Evolutionary conservation across 1,140 invertebrate species (phyloP).

Genomic region (Cyphomyrmex costatus): DNA sequence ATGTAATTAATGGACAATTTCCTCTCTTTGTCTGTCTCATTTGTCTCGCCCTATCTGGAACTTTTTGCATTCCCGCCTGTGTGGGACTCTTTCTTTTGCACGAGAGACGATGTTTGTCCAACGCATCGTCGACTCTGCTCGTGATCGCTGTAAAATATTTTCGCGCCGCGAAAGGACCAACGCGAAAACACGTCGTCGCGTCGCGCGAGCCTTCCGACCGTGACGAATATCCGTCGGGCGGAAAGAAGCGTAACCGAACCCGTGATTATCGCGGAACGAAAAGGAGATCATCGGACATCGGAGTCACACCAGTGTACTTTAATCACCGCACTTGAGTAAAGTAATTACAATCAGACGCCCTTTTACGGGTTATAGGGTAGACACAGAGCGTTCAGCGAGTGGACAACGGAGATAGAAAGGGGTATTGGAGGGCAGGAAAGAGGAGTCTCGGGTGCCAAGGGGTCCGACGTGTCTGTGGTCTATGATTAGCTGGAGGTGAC

Average conservation of each 20-base stretch:
- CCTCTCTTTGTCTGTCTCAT: not conserved
- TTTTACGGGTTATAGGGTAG: conserved; percentile 74
- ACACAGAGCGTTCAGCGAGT: conserved; percentile 58
- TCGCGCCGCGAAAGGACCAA: not conserved
- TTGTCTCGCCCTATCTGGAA: not conserved
- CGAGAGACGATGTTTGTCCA: not conserved
- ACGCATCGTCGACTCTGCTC: conserved; percentile 33
- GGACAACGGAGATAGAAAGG: conserved; percentile 22
- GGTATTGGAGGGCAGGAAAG: conserved; percentile 66
- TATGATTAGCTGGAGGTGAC: conserved; percentile 85
- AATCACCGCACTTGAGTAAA: conserved; percentile 86
- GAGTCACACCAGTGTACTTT: conserved; percentile 85
- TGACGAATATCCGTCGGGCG: not conserved
- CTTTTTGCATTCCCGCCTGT: not conserved
- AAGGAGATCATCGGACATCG: conserved; percentile 64
- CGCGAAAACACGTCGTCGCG: not conserved
- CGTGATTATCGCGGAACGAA: conserved; percentile 70
- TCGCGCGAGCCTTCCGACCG: not conserved
- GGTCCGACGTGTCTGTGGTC: conserved; percentile 78
- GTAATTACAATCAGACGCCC: conserved; percentile 87
- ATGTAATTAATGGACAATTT: conserved; percentile 34
- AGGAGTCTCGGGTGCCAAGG: conserved; percentile 83
- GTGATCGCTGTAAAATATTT: conserved; percentile 9
- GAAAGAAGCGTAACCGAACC: conserved; percentile 78
- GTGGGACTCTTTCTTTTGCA: not conserved